Evolutionary conservation across 2,888 invertebrate genomes (phyloP), one percentile per base, ranked within the genome.

Genomic region (Cybosia mesomella): DNA sequence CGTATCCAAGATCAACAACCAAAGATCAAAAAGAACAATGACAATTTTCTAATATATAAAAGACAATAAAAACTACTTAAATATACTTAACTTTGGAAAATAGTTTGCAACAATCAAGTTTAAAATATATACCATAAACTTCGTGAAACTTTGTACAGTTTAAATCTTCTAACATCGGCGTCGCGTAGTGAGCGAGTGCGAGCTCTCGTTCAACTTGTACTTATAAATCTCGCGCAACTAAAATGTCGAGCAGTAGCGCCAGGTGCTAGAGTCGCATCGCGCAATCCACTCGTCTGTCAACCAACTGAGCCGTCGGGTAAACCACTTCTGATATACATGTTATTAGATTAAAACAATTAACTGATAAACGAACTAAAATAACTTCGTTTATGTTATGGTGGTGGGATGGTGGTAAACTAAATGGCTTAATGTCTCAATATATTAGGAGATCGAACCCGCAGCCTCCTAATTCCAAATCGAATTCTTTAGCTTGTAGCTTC

Each of bases 171-270:
- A 36, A 59, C 59, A 9, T 15, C 5, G 36, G 15, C 3, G 3
- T 18, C 22, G 13, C 36, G 15, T 11, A 39, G 5, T 24, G 39
- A 59, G 15, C 34, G 9, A 13, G 22, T 7, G 9, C 22, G 59
- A 39, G 59, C 39, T 8, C 24, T 59, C 59, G 24, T 39, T 59
- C 39, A 39, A 39, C 59, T 39, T 59, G 39, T 24, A 39, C 39
- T 36, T 59, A 39, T 39, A 59, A 59, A 59, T 59, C 39, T 39
- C 59, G 10, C 1, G 22, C 59, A 24, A 24, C 39, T 18, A 18
- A 36, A 39, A 15, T 18, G 8, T 15, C 34, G 36, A 3, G 9
- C 7, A 8, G 24, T 24, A 9, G 22, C 22, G 18, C 39, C 59
- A 59, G 59, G 22, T 59, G 36, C 58, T 15, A 13, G 18, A 18